Evolutionary conservation across 1,140 invertebrate species (phyloP).

Genomic region (Pogonognathellus flavescens): DNA sequence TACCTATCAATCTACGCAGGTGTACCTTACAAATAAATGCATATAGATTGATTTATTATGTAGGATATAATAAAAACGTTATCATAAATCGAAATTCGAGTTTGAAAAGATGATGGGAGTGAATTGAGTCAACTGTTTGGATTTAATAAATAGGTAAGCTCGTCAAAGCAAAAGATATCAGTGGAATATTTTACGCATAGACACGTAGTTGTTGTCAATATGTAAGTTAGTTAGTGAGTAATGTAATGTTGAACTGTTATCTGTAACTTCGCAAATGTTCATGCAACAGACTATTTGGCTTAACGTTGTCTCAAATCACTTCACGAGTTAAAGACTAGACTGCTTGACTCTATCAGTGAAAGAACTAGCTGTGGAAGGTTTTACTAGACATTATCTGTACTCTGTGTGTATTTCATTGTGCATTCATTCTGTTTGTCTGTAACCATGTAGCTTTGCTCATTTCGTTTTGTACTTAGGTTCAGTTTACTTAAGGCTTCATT

Average conservation of each 20-base stretch:
- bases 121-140: too few species aligned
- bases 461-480: neutral
- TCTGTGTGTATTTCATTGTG: neutral
- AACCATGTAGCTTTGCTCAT: conserved; percentile 3
- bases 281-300: neutral
- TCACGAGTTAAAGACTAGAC: conserved; percentile 6
- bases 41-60: too few species aligned
- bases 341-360: conserved; percentile 21
- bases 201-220: too few species aligned
- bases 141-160: too few species aligned
- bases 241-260: neutral
- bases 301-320: conserved; percentile 3
- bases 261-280: conserved; percentile 3
- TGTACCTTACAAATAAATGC: too few species aligned
- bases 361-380: neutral
- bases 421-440: neutral
- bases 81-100: too few species aligned
- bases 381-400: neutral
- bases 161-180: too few species aligned
- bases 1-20: too few species aligned
- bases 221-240: too few species aligned
- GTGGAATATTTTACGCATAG: too few species aligned
- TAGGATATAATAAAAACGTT: too few species aligned
- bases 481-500: conserved; percentile 10
- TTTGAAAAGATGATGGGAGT: too few species aligned